Evolutionary conservation across 2,797 vertebrate genomes (phyloP), one percentile per base, ranked within the genome.

Genomic region (Microctenopoma steveboyesi): DNA sequence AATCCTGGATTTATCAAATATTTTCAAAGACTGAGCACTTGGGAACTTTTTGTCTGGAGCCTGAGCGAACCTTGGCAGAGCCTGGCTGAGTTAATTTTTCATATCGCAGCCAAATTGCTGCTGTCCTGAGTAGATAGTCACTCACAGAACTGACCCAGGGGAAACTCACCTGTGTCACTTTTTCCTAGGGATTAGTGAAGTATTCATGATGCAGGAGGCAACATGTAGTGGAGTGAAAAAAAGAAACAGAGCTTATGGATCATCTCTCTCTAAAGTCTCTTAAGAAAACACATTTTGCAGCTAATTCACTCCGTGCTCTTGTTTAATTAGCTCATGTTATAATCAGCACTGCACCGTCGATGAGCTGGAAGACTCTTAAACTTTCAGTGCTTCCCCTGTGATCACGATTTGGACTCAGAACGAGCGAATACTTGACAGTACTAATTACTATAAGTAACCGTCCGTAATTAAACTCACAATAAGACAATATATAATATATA

Each of bases 1-100:
- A 91, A 91, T 88, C 84, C 79, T 28, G 77, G 89, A 90, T 88
- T 92, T 89, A 83, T 81, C 74, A 66, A 91, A 92, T 92, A 84
- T 79, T 85, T 90, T 49, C 28, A 69, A 76, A 84, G 86, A 82
- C 72, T 88, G 65, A 82, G 70, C 51, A 27, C 78, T 85, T 83
- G 82, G 70, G 56, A 79, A 62, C 11, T 52, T 64, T 16, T 18
- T 45, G 60, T 72, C 69, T 73, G 65, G 62, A 35, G 82, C 77
- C 58, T 73, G 67, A 88, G 67, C 84, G 71, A 81, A 69, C 58
- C 43, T 54, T 81, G 64, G 64, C 45, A 82, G 71, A 65, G 51
- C 50, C 46, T 51, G 66, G 69, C 61, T 1, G 15, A 61, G 51
- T 85, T 10, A 85, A 88, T 83, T 72, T 82, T 88, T 78, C 61